phyloP scores from a whole-genome alignment of 2,113 vertebrate genomes.

The Nematolebias whitei region DNA sequence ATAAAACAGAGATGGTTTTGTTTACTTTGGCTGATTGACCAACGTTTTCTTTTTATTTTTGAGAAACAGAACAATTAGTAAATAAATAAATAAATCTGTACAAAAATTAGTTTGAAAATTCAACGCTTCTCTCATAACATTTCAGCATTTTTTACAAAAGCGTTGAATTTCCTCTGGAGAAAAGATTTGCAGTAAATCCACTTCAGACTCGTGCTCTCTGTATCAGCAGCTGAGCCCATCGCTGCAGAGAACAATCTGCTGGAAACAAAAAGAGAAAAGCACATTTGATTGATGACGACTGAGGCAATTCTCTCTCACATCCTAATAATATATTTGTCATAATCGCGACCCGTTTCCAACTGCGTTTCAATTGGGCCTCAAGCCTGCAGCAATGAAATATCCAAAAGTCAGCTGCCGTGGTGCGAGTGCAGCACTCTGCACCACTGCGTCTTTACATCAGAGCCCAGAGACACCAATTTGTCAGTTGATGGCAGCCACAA shows the following conservation, averaged over 20 bases:
- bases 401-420: slow-evolving; percentile 41
- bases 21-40: not conserved
- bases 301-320: slow-evolving; percentile 25
- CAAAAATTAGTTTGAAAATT: slow-evolving; percentile 10
- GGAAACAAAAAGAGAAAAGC: slow-evolving; percentile 4
- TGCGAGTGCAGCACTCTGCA: slow-evolving; percentile 31
- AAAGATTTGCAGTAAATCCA: slow-evolving; percentile 21
- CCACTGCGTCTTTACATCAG: slow-evolving; percentile 43
- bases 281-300: slow-evolving; percentile 52
- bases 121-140: slow-evolving; percentile 9
- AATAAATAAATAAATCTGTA: too few species aligned
- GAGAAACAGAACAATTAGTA: not conserved
- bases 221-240: slow-evolving; percentile 11
- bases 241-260: slow-evolving; percentile 19
- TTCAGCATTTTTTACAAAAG: slow-evolving; percentile 29
- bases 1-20: too few species aligned
- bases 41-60: not conserved
- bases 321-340: slow-evolving; percentile 41
- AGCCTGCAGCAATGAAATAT: slow-evolving; percentile 49
- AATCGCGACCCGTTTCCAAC: slow-evolving; percentile 37
- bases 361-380: slow-evolving; percentile 31
- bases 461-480: slow-evolving; percentile 60
- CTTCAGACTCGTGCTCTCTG: slow-evolving; percentile 4
- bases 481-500: slow-evolving; percentile 22
- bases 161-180: slow-evolving; percentile 27